Percentiles rank a stretch among this genome's conserved stretches.
Evolutionary conservation across 2,113 vertebrate genomes (phyloP).

Genomic region (Epinephelus lanceolatus): DNA sequence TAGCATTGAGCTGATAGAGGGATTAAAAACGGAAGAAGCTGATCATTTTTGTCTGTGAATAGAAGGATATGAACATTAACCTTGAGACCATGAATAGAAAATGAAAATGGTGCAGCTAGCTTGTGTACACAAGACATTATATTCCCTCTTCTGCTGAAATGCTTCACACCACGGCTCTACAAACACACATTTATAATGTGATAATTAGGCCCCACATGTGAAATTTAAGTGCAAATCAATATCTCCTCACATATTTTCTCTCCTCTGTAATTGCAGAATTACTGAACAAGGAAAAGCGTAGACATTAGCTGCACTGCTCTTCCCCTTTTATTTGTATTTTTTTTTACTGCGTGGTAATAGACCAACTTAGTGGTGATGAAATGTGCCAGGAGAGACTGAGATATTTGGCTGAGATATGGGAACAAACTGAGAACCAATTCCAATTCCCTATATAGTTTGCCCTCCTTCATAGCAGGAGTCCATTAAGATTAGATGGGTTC

Average conservation of each 20-base stretch:
- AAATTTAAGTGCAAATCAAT: conserved; percentile 76
- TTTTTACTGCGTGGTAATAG: conserved; percentile 11
- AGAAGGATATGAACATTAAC: conserved; percentile 49
- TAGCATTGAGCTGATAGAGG: conserved; percentile 33
- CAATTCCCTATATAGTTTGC: conserved; percentile 45
- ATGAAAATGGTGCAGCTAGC: conserved; percentile 44
- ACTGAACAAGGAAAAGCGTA: conserved; percentile 38
- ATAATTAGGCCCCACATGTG: conserved; percentile 73
- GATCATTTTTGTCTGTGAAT: conserved; percentile 34
- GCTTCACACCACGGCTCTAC: conserved; percentile 39
- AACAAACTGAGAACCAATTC: conserved; percentile 58
- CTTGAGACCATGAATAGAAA: conserved; percentile 37
- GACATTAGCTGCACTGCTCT: conserved; percentile 28
- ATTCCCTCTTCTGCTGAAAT: conserved; percentile 32
- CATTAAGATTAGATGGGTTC: conserved; percentile 52
- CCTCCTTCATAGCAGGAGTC: conserved; percentile 39
- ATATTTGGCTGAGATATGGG: conserved; percentile 48
- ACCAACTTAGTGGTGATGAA: conserved; percentile 37
- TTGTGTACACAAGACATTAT: conserved; percentile 46
- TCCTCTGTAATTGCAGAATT: conserved; percentile 43
- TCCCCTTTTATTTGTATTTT: conserved; percentile 18
- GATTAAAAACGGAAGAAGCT: conserved; percentile 23
- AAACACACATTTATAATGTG: conserved; percentile 60
- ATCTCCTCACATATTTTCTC: conserved; percentile 55
- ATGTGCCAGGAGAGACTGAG: conserved; percentile 36